phyloP scores from a whole-genome alignment of 2,797 vertebrate species.

The Lepilemur septentrionalis region DNA sequence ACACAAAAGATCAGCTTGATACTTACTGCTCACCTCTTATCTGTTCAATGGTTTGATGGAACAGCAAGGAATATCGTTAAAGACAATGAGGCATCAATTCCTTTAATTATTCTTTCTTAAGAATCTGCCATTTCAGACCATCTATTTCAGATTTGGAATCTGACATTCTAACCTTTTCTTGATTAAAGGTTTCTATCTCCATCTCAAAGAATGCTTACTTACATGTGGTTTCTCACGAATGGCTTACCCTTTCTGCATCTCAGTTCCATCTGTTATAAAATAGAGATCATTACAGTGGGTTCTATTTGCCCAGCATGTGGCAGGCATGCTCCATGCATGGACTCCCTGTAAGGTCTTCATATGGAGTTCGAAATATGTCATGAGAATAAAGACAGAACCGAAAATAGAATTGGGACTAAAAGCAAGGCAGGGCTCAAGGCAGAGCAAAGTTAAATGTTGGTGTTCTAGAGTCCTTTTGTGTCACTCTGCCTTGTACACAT shows the following conservation, averaged over 20 bases:
- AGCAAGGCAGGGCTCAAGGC: not conserved
- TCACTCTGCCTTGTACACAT: not conserved
- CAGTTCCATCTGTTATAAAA: conserved; percentile 60
- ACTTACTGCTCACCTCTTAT: conserved; percentile 70
- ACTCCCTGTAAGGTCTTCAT: conserved; percentile 7
- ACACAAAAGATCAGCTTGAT: conserved; percentile 74
- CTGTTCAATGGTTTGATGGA: conserved; percentile 69
- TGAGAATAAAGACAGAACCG: conserved; percentile 48
- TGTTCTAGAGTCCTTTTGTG: not conserved
- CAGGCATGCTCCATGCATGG: conserved; percentile 40
- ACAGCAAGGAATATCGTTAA: conserved; percentile 75
- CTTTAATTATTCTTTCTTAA: conserved; percentile 77
- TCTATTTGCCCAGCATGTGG: conserved; percentile 60
- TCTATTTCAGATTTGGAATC: conserved; percentile 73
- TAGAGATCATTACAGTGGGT: conserved; percentile 57
- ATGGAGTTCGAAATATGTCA: conserved; percentile 25
- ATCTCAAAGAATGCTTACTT: conserved; percentile 73
- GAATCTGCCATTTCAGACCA: conserved; percentile 69
- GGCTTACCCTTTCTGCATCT: conserved; percentile 72
- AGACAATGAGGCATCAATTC: conserved; percentile 77
- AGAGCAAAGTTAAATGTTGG: not conserved
- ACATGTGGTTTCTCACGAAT: conserved; percentile 65
- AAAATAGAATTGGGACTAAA: conserved; percentile 21
- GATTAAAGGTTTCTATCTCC: conserved; percentile 77
- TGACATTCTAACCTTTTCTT: conserved; percentile 77